Percentiles rank a stretch among this genome's conserved stretches.
These are phyloP conservation scores for Drosophila busckii DNA, from an alignment of 1,140 invertebrate species.

Conservation along the genomic window DNA sequence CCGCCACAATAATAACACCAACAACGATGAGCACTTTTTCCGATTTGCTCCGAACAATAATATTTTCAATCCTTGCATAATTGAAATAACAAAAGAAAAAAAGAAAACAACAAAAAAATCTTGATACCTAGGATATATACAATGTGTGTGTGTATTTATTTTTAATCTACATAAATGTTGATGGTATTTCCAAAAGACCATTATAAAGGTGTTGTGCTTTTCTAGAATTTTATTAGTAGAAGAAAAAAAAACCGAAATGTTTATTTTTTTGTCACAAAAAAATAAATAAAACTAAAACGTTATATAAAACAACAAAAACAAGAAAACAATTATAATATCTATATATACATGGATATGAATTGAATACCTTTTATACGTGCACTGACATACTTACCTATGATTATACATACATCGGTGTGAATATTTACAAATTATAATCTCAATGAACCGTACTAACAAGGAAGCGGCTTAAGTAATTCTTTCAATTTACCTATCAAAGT, in stretches of 20 bases:
- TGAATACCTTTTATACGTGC: slow-evolving; percentile 75
- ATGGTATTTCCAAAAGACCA: slow-evolving; percentile 78
- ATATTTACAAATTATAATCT: slow-evolving; percentile 47
- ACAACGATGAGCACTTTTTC: slow-evolving; percentile 40
- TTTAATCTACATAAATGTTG: slow-evolving; percentile 61
- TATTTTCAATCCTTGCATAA: slow-evolving; percentile 61
- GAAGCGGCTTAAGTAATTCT: slow-evolving; percentile 23
- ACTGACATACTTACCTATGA: slow-evolving; percentile 71
- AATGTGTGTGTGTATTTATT: slow-evolving; percentile 71
- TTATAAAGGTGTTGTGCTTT: slow-evolving; percentile 79
- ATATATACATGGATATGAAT: slow-evolving; percentile 64
- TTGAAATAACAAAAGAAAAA: slow-evolving; percentile 30
- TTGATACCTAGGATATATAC: slow-evolving; percentile 65
- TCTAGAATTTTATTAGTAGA: slow-evolving; percentile 78
- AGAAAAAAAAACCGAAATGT: slow-evolving; percentile 42
- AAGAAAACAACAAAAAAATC: slow-evolving; percentile 31
- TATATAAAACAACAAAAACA: slow-evolving; percentile 44
- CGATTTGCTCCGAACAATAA: slow-evolving; percentile 19
- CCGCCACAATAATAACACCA: slow-evolving; percentile 1
- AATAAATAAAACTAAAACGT: slow-evolving; percentile 29
- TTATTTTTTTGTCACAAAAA: slow-evolving; percentile 72
- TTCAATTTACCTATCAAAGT: slow-evolving; percentile 14
- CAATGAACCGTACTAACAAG: slow-evolving; percentile 60
- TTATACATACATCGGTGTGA: slow-evolving; percentile 40
- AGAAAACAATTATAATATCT: slow-evolving; percentile 32